Evolutionary conservation across 2,797 vertebrate genomes (phyloP), one percentile per base, ranked within the genome.

Genomic region (Anguilla pacifica): DNA sequence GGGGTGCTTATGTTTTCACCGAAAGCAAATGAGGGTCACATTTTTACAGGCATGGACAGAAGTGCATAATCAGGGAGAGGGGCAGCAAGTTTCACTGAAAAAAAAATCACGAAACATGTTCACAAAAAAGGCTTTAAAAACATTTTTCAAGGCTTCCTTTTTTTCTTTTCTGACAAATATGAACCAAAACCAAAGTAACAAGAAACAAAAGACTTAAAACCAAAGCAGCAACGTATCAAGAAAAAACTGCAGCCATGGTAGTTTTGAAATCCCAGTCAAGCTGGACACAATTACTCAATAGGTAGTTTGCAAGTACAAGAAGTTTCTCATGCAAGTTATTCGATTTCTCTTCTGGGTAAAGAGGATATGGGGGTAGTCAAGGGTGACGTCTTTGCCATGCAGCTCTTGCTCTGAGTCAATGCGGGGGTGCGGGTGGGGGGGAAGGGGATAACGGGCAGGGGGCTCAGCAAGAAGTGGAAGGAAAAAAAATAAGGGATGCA

Each of bases 281-380:
- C 97, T 97, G 96, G 96, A 97, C 97, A 98, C 96, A 96, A 96
- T 98, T 96, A 97, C 96, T 97, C 96, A 97, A 97, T 97, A 98
- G 97, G 97, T 98, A 98, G 98, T 98, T 98, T 97, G 96, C 96
- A 97, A 97, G 96, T 97, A 96, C 96, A 98, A 97, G 95, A 97
- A 97, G 95, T 97, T 96, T 97, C 92, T 96, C 98, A 99, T 99
- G 98, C 98, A 97, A 91, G 96, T 97, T 97, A 96, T 95, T 96
- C 95, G 95, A 95, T 96, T 96, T 95, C 93, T 96, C 94, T 95
- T 96, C 92, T 57, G 95, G 86, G 91, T 93, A 94, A 95, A 96
- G 96, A 96, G 93, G 95, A 94, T 95, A 93, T 94, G 93, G 95
- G 90, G 93, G 94, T 92, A 94, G 92, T 94, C 95, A 94, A 96